Conservation (phyloP, 2,113 vertebrate genomes). For the Austrofundulus limnaeus region DNA sequence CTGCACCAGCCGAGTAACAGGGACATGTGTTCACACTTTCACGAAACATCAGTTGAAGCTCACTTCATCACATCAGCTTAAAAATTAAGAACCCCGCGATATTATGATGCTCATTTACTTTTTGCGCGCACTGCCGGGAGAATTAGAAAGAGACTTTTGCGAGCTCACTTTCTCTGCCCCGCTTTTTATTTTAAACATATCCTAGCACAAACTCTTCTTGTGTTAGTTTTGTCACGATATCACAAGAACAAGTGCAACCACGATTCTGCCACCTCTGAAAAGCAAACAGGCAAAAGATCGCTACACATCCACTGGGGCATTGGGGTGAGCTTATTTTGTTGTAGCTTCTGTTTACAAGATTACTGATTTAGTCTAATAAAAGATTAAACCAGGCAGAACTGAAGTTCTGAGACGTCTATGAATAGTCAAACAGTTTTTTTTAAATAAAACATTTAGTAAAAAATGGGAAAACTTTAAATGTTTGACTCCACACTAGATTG, state of each 20-base stretch:
- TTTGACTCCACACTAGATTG: too few species aligned
- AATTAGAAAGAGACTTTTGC: slow-evolving; percentile 51
- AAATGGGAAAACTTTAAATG: not conserved
- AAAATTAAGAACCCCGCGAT: slow-evolving; percentile 75
- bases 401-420: not conserved
- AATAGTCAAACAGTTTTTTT: not conserved
- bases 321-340: slow-evolving; percentile 21
- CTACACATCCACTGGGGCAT: slow-evolving; percentile 26
- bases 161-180: slow-evolving; percentile 26
- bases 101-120: slow-evolving; percentile 77
- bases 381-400: slow-evolving; percentile 19
- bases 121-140: slow-evolving; percentile 64
- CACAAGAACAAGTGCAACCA: slow-evolving; percentile 51
- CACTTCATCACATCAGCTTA: slow-evolving; percentile 80
- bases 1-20: slow-evolving; percentile 76
- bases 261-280: slow-evolving; percentile 39
- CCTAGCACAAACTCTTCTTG: slow-evolving; percentile 43
- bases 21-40: slow-evolving; percentile 84
- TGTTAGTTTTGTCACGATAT: slow-evolving; percentile 55
- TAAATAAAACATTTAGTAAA: not conserved
- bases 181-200: slow-evolving; percentile 45
- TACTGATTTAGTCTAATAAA: slow-evolving; percentile 14
- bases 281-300: slow-evolving; percentile 40
- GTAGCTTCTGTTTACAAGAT: slow-evolving; percentile 6
- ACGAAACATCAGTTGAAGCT: slow-evolving; percentile 81